A percentile compares a stretch with the other conserved stretches of the same genome.
These are phyloP conservation scores for Aeoliscus strigatus DNA, from an alignment of 2,797 vertebrate species.

Conservation along the genomic window DNA sequence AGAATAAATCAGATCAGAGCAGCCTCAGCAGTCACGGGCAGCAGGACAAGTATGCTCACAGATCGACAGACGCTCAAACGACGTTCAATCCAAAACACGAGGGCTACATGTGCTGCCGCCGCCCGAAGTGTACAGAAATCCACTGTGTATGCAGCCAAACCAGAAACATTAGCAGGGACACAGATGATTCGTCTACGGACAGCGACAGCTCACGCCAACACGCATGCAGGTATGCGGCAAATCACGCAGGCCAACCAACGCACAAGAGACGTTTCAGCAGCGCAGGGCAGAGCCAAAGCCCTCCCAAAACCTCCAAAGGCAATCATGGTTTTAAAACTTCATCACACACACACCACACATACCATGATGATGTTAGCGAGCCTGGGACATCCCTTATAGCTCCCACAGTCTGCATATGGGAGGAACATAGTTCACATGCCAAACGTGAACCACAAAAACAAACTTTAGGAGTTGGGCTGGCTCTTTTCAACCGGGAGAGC, in stretches of 20 bases:
- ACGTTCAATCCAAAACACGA: constrained; percentile 26
- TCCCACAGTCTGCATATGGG: constrained; percentile 32
- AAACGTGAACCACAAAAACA: constrained; percentile 25
- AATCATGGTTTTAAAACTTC: constrained; percentile 38
- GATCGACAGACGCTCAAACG: constrained; percentile 33
- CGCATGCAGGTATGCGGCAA: constrained; percentile 43
- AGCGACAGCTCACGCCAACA: constrained; percentile 14
- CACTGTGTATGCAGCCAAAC: constrained; percentile 27
- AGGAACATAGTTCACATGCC: constrained; percentile 20
- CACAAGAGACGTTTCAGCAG: too few species aligned
- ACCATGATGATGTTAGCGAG: constrained; percentile 43
- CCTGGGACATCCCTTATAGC: constrained; percentile 41
- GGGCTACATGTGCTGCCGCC: too few species aligned
- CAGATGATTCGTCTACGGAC: constrained; percentile 22
- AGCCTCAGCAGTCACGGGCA: constrained; percentile 43
- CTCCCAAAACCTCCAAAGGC: constrained; percentile 34
- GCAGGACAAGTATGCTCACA: constrained; percentile 48
- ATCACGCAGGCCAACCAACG: constrained; percentile 25
- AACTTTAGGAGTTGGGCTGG: constrained; percentile 11
- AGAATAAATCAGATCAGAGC: constrained; percentile 43
- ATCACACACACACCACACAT: constrained; percentile 37
- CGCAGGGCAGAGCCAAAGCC: constrained; percentile 32
- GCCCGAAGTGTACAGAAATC: constrained; percentile 23
- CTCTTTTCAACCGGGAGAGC: too few species aligned
- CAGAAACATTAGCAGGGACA: constrained; percentile 31